Percentiles rank a stretch among this genome's conserved stretches.
Conservation (phyloP, 2,888 invertebrate species). For the Hermaeophaga mercurialis region DNA sequence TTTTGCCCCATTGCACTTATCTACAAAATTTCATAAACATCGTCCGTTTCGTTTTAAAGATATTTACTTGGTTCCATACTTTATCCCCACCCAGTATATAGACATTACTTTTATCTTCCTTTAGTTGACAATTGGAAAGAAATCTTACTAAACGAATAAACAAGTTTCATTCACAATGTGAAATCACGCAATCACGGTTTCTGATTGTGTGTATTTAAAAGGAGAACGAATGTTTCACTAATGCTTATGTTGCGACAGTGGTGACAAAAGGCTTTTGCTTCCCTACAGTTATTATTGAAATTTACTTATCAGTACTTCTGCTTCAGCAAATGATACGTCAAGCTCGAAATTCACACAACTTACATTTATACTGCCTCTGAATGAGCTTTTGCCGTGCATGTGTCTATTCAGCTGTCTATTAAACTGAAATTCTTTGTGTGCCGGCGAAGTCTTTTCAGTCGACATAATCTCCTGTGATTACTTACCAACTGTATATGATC, state of each 20-base stretch:
- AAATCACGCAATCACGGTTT: constrained; percentile 4
- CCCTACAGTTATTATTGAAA: constrained; percentile 28
- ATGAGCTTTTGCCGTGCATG: not conserved
- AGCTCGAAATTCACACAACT: constrained; percentile 12
- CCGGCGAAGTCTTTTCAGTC: not conserved
- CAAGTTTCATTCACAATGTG: not conserved
- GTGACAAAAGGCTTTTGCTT: constrained; percentile 25
- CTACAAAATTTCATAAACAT: too few relatives aligned
- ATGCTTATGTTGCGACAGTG: constrained; percentile 12
- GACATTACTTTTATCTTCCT: too few relatives aligned
- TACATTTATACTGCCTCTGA: constrained; percentile 7
- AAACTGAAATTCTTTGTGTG: constrained; percentile 10
- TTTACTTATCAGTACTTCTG: constrained; percentile 36
- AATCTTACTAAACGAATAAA: not conserved
- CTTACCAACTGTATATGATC: too few relatives aligned
- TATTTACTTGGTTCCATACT: too few relatives aligned
- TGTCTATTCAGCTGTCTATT: constrained; percentile 16
- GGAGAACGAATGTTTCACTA: not conserved
- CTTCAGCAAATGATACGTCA: constrained; percentile 23
- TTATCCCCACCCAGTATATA: too few relatives aligned
- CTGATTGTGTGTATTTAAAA: constrained; percentile 14
- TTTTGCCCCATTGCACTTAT: too few relatives aligned
- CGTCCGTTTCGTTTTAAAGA: too few relatives aligned
- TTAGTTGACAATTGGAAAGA: too few relatives aligned
- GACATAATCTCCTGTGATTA: too few relatives aligned